phyloP scores from a whole-genome alignment of 2,888 invertebrate species.

The Ectobius pallidus region DNA sequence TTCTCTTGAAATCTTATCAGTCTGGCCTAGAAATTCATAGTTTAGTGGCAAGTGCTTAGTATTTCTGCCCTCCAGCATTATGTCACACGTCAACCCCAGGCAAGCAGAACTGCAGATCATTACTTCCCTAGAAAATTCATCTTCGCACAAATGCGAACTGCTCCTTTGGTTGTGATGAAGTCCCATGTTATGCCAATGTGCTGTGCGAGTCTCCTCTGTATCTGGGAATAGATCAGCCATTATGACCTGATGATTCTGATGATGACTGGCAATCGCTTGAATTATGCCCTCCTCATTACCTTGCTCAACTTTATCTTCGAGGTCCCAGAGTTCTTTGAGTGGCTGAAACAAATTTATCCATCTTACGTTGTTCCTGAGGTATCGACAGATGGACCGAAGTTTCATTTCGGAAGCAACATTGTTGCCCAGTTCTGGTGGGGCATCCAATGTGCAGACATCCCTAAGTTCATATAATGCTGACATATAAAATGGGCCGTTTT shows the following conservation, averaged over 20 bases:
- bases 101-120: background rate
- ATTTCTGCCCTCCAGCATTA: background rate
- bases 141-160: background rate
- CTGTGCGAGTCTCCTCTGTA: background rate
- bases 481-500: background rate
- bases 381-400: background rate
- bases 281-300: background rate
- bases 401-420: background rate
- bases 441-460: constrained; percentile 28
- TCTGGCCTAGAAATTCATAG: background rate
- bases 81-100: background rate
- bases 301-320: background rate
- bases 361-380: background rate
- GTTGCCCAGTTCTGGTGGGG: constrained; percentile 7
- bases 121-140: background rate
- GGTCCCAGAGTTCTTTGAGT: background rate
- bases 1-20: background rate
- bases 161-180: background rate
- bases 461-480: constrained; percentile 16
- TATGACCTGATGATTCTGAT: background rate
- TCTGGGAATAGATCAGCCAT: background rate
- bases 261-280: background rate
- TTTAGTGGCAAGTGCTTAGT: background rate
- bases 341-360: background rate
- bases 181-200: background rate